phyloP scores from a whole-genome alignment of 2,888 invertebrate genomes.

The Melikaiella ostensackeni region DNA sequence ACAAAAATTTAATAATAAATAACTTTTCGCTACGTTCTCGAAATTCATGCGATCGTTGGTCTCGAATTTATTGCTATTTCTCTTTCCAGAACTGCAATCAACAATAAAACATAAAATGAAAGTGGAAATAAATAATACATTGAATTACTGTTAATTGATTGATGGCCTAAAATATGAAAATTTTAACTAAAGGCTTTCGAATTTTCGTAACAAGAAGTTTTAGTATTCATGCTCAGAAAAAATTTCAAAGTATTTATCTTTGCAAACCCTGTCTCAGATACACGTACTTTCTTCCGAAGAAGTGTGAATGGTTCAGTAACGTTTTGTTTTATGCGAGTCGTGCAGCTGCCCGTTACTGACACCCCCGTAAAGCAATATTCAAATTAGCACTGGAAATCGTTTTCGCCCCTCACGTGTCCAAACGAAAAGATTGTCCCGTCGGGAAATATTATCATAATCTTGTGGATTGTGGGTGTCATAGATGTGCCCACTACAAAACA shows the following conservation, averaged over 20 bases:
- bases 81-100: not conserved
- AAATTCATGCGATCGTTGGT: not conserved
- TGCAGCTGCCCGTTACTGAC: conserved; percentile 73
- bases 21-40: conserved; percentile 37
- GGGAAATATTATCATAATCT: conserved; percentile 63
- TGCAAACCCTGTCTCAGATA: conserved; percentile 52
- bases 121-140: not conserved
- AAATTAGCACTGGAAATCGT: conserved; percentile 66
- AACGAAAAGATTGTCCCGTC: conserved; percentile 53
- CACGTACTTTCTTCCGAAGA: conserved; percentile 43
- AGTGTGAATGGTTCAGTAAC: conserved; percentile 66
- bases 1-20: conserved; percentile 56
- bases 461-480: conserved; percentile 44
- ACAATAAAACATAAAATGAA: not conserved
- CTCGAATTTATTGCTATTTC: conserved; percentile 8
- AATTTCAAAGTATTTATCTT: conserved; percentile 22
- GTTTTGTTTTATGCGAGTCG: conserved; percentile 72
- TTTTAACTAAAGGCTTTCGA: conserved; percentile 17
- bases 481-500: not conserved
- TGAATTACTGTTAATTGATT: not conserved
- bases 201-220: conserved; percentile 15
- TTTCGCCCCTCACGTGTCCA: conserved; percentile 51
- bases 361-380: conserved; percentile 76
- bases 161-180: not conserved
- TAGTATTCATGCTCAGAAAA: conserved; percentile 12